These are phyloP conservation scores for Phoeniculus purpureus DNA, from an alignment of 2,797 vertebrate species.

Conservation along the genomic window DNA sequence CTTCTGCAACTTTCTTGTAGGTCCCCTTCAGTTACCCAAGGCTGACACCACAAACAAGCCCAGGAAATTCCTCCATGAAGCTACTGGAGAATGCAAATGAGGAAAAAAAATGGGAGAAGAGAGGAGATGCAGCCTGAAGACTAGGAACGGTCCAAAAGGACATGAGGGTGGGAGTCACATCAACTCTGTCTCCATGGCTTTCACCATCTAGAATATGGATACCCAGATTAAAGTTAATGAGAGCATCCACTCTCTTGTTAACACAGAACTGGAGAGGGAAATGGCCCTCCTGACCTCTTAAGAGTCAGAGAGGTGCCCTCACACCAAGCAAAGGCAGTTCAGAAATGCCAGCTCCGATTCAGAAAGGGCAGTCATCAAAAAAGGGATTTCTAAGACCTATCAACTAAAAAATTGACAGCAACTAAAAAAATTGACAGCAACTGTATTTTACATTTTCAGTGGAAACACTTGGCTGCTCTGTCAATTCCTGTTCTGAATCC, in stretches of 20 bases:
- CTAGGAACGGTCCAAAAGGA: not conserved
- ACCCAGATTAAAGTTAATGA: fast-evolving
- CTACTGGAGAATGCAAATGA: not conserved
- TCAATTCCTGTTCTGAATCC: not conserved
- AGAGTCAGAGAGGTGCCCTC: not conserved
- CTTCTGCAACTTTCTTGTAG: too few relatives aligned
- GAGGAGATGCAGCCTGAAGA: not conserved
- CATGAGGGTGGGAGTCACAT: fast-evolving
- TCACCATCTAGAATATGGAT: not conserved
- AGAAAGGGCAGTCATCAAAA: not conserved
- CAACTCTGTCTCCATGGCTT: not conserved
- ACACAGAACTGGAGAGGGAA: not conserved
- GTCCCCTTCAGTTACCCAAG: too few relatives aligned
- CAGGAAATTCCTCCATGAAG: not conserved
- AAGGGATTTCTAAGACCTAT: not conserved
- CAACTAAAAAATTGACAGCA: not conserved
- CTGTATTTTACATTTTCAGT: not conserved
- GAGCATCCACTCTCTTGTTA: not conserved
- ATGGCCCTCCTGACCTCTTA: not conserved
- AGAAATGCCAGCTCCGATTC: not conserved
- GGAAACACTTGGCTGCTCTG: not conserved
- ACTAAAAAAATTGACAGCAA: not conserved
- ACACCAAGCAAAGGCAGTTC: not conserved
- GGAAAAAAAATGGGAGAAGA: not conserved
- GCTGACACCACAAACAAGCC: not conserved